phyloP scores from a whole-genome alignment of 2,888 invertebrate genomes.

The Thecocarcelia acutangulata region DNA sequence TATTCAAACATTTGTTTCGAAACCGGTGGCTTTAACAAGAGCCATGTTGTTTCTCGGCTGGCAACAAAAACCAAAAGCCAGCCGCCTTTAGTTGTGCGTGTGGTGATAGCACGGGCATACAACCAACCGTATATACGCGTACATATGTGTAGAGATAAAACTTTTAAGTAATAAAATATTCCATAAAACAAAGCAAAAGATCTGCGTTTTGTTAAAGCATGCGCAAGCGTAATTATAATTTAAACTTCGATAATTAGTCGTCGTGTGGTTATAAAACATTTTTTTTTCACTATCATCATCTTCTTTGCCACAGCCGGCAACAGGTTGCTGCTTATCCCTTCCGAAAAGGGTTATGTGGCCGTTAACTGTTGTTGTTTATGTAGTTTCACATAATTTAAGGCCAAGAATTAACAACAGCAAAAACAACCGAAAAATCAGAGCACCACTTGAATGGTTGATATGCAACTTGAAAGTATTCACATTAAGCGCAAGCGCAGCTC shows the following conservation, averaged over 20 bases:
- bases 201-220: conserved; percentile 66
- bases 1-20: conserved; percentile 44
- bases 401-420: conserved; percentile 38
- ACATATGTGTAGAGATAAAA: conserved; percentile 3
- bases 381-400: conserved; percentile 47
- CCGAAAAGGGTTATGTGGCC: conserved; percentile 39
- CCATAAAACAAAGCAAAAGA: conserved; percentile 42
- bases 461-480: conserved; percentile 50
- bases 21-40: conserved; percentile 55
- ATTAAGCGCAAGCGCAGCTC: conserved; percentile 51
- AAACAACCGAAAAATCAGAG: conserved; percentile 52
- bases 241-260: conserved; percentile 79
- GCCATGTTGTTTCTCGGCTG: conserved; percentile 59
- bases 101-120: conserved; percentile 34
- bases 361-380: conserved; percentile 23
- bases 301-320: conserved; percentile 43
- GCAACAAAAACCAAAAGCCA: conserved; percentile 48
- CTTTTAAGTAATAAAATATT: conserved; percentile 8
- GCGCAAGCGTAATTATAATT: conserved; percentile 76
- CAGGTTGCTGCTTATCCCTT: conserved; percentile 53
- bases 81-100: conserved; percentile 61
- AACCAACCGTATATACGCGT: neutral
- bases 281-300: conserved; percentile 52
- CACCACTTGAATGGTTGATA: conserved; percentile 42
- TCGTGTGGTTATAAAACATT: conserved; percentile 78